Conservation (phyloP, 2,797 vertebrate species). For the Brachymystax lenok region DNA sequence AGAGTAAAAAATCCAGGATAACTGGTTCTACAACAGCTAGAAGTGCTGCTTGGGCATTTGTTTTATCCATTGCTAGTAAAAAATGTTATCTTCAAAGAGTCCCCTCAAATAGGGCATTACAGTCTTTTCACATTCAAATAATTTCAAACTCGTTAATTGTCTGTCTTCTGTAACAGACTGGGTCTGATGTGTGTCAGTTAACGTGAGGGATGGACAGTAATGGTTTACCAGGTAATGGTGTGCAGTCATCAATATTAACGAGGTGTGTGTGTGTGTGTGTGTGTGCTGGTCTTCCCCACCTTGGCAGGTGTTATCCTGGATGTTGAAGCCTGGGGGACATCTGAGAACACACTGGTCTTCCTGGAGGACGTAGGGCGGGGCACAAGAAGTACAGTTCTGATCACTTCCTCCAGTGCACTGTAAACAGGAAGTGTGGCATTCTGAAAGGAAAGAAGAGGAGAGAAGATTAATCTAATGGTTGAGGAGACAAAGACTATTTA, state of each 20-base stretch:
- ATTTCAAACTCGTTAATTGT: neutral
- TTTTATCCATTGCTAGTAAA: neutral
- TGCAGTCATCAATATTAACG: too few species aligned
- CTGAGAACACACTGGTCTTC: conserved; percentile 73
- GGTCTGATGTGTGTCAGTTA: too few species aligned
- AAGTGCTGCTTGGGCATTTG: neutral
- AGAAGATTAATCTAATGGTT: neutral
- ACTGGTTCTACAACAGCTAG: neutral
- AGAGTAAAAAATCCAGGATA: neutral
- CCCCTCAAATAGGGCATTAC: neutral
- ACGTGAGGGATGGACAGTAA: too few species aligned
- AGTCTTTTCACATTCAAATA: neutral
- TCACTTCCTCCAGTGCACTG: conserved; percentile 73
- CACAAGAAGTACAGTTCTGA: conserved; percentile 81
- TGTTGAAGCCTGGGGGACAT: conserved; percentile 80
- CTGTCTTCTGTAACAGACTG: neutral
- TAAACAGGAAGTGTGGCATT: conserved; percentile 84
- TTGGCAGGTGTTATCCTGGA: conserved; percentile 69
- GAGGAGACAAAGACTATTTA: too few species aligned
- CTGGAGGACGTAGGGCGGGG: conserved; percentile 61
- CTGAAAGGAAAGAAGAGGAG: conserved; percentile 56
- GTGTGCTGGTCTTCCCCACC: conserved; percentile 67
- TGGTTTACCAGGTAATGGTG: too few species aligned
- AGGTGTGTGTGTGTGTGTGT: neutral
- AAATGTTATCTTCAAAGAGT: neutral